Evolutionary conservation across 2,113 vertebrate genomes (phyloP).

Genomic region (Pachyramphus minor): DNA sequence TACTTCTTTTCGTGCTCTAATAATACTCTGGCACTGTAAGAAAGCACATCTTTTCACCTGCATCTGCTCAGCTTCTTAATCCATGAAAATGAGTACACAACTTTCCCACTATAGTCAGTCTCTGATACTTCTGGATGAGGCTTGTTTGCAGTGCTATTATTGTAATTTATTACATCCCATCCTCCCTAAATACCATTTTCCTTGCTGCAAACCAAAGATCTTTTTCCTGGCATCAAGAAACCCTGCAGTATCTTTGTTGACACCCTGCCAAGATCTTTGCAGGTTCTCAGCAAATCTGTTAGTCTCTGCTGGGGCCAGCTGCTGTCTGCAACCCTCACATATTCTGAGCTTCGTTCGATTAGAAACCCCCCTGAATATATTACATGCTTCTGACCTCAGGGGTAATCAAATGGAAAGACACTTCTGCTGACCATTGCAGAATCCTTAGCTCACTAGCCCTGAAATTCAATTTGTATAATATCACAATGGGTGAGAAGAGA

Average conservation of each 20-base stretch:
- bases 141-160: neutral
- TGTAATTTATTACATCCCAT: slow-evolving; percentile 31
- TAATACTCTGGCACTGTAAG: neutral
- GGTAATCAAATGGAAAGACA: slow-evolving; percentile 36
- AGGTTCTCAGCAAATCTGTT: slow-evolving; percentile 66
- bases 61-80: neutral
- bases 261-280: slow-evolving; percentile 54
- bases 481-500: neutral
- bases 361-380: slow-evolving; percentile 49
- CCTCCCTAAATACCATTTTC: slow-evolving; percentile 40
- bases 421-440: slow-evolving; percentile 39
- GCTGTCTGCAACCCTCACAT: slow-evolving; percentile 54
- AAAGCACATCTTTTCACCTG: neutral
- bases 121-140: neutral
- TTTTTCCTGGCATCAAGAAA: slow-evolving; percentile 47
- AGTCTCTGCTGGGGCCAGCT: slow-evolving; percentile 58
- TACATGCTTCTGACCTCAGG: slow-evolving; percentile 20
- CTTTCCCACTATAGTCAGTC: neutral
- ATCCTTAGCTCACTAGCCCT: neutral
- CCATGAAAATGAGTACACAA: neutral
- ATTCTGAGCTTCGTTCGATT: slow-evolving; percentile 21
- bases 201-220: slow-evolving; percentile 33
- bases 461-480: slow-evolving; percentile 37
- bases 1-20: neutral
- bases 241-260: slow-evolving; percentile 54